phyloP scores from a whole-genome alignment of 2,113 vertebrate genomes.

The Psettodes erumei region DNA sequence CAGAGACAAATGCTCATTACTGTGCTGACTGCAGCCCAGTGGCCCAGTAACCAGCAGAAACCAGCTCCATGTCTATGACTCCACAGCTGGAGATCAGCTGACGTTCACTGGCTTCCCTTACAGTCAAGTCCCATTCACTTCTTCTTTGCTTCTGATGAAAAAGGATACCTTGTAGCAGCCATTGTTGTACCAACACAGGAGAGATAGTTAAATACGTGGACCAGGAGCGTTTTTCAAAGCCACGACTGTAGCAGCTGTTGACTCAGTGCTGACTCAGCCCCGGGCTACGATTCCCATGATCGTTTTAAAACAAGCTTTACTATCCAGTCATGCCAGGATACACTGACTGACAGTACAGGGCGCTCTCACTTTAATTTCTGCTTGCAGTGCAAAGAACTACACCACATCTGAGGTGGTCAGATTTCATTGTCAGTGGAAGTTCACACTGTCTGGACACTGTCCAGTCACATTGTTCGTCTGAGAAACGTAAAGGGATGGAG shows the following conservation, averaged over 20 bases:
- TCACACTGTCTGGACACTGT: constrained; percentile 45
- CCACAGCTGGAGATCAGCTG: constrained; percentile 73
- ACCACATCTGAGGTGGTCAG: constrained; percentile 50
- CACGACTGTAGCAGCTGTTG: constrained; percentile 4
- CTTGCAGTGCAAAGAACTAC: constrained; percentile 18
- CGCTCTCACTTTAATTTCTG: constrained; percentile 25
- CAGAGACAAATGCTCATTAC: constrained; percentile 76
- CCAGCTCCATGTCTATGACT: constrained; percentile 56
- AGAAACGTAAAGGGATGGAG: constrained; percentile 42
- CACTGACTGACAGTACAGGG: constrained; percentile 27
- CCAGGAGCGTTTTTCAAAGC: constrained; percentile 2
- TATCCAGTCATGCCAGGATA: constrained; percentile 14
- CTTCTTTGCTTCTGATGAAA: constrained; percentile 28
- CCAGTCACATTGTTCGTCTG: constrained; percentile 61
- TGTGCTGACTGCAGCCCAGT: constrained; percentile 61
- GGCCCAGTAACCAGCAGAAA: constrained; percentile 67
- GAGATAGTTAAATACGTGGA: constrained; percentile 14
- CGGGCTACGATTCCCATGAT: neutral
- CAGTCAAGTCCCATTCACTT: constrained; percentile 51
- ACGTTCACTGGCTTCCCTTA: constrained; percentile 54
- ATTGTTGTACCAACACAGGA: constrained; percentile 36
- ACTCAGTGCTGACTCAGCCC: constrained; percentile 19
- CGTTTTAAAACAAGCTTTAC: neutral
- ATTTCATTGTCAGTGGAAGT: constrained; percentile 50
- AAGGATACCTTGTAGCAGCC: constrained; percentile 32